Base-by-base conservation (phyloP, 2,113 vertebrate genomes). In the Amazona guildingii region DNA sequence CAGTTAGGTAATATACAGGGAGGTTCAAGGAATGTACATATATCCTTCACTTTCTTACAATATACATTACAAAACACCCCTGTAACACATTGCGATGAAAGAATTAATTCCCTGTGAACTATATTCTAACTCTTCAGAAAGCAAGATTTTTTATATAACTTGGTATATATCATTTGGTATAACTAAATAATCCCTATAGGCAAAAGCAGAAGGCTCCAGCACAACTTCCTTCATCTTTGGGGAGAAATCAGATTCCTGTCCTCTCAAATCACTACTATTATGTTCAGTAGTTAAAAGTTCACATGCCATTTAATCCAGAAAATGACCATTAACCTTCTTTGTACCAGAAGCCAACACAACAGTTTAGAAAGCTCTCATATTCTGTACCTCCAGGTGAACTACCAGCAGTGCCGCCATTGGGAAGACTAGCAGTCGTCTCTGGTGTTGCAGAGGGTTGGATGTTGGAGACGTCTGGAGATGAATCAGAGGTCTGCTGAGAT, bases 371-470 rank as follows among this genome's bases (percentile, higher is more conserved):
- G 62, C 46, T 72, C 63, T 62, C 33, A 77, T 3, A 52, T 77
- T 76, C 66, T 27, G 89, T 98, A 99, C 99, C 99, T 98, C 98
- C 99, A 95, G 97, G 62, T 88, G 98, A 97, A 95, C 98, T 97
- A 77, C 98, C 98, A 95, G 97, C 96, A 46, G 98, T 96, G 91
- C 97, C 97, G 92, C 97, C 98, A 88, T 96, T 97, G 92, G 98
- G 96, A 90, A 98, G 98, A 90, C 96, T 94, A 43, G 98, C 66
- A 95, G 98, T 94, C 51, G 96, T 98, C 98, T 99, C 99, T 88
- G 98, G 95, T 80, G 98, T 97, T 73, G 98, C 96, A 82, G 98
- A 98, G 88, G 98, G 94, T 96, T 99, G 98, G 98, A 97, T 98
- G 94, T 73, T 98, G 86, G 98, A 98, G 96, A 98, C 91, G 29